Evolutionary conservation across 2,888 invertebrate genomes (phyloP).

Genomic region (Agrochola lychnidis): DNA sequence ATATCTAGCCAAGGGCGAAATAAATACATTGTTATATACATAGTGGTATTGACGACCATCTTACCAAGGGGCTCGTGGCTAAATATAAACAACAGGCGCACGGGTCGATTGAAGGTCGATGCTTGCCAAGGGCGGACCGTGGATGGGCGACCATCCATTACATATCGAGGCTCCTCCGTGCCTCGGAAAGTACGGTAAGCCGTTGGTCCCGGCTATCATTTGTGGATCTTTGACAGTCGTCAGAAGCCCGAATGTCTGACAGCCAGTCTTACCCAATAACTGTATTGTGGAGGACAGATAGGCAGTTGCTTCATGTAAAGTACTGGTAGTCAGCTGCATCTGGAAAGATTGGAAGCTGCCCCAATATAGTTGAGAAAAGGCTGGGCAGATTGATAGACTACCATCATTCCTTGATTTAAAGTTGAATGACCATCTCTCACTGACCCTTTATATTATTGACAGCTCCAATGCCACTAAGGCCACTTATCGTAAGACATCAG

Average conservation of each 20-base stretch:
- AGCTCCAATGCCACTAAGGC: conserved; percentile 89
- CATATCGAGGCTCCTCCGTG: background rate
- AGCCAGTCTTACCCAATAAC: background rate
- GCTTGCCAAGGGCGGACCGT: background rate
- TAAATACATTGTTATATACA: background rate
- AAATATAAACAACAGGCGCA: background rate
- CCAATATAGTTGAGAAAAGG: background rate
- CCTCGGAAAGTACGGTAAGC: background rate
- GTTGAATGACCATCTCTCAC: conserved; percentile 10
- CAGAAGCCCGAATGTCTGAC: background rate
- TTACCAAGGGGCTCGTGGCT: background rate
- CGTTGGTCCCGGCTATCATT: background rate
- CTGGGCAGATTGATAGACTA: background rate
- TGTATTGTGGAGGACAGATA: background rate
- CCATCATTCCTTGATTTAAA: background rate
- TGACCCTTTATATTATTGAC: conserved; percentile 21
- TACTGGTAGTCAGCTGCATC: background rate
- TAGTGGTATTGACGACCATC: background rate
- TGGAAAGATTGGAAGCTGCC: background rate
- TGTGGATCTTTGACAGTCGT: background rate
- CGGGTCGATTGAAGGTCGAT: background rate
- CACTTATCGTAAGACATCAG: conserved; percentile 92
- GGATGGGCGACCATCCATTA: background rate
- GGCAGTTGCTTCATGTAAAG: background rate
- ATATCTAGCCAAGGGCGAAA: background rate